A percentile compares a stretch with the other conserved stretches of the same genome.
These are phyloP conservation scores for Paracentrotus lividus DNA, from an alignment of 53 echinoderm and acorn worm species.

Conservation along the genomic window DNA sequence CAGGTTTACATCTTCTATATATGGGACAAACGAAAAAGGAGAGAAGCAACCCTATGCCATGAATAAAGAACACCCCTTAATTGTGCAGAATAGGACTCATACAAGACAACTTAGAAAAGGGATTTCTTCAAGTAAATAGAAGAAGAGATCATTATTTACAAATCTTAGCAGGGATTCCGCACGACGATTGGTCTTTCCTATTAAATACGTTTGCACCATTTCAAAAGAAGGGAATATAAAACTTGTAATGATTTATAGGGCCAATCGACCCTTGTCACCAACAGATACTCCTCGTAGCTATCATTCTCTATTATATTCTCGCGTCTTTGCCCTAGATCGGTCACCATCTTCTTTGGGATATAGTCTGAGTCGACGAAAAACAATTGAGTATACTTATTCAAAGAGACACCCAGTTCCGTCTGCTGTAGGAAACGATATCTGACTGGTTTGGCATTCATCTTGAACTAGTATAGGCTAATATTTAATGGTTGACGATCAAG, in stretches of 20 bases:
- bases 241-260: constrained; percentile 46
- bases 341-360: background rate
- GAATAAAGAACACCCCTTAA: constrained; percentile 46
- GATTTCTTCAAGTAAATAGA: constrained; percentile 23
- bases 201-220: constrained; percentile 18
- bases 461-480: background rate
- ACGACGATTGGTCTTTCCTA: constrained; percentile 13
- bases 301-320: constrained; percentile 50
- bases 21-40: background rate
- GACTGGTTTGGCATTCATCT: constrained; percentile 55
- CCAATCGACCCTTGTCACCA: constrained; percentile 62
- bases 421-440: constrained; percentile 38
- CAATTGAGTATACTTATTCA: constrained; percentile 35
- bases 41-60: constrained; percentile 35
- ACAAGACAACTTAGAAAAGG: background rate
- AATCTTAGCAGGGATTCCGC: constrained; percentile 33
- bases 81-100: constrained; percentile 20
- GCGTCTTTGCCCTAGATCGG: constrained; percentile 51
- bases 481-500: constrained; percentile 42
- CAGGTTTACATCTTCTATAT: constrained; percentile 45
- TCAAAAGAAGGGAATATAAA: constrained; percentile 19
- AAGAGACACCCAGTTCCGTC: constrained; percentile 60
- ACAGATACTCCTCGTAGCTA: constrained; percentile 43
- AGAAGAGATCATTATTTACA: constrained; percentile 21
- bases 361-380: constrained; percentile 47